These are phyloP conservation scores for Frankliniella intonsa DNA, from an alignment of 2,888 invertebrate species.

Conservation along the genomic window DNA sequence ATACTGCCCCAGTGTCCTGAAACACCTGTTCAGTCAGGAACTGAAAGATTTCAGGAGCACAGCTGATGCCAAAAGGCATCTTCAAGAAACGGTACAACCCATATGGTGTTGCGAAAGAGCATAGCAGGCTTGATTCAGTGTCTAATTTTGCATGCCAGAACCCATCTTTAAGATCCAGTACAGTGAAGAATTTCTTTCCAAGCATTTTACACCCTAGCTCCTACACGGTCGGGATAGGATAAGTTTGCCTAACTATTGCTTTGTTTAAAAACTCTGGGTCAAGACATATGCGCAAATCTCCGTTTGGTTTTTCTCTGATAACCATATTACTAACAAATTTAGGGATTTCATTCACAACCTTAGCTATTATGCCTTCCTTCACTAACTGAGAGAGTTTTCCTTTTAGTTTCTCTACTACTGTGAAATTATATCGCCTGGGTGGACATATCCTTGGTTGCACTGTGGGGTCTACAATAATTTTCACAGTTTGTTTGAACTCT, in stretches of 20 bases:
- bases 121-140: slow-evolving; percentile 35
- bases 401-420: background rate
- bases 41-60: slow-evolving; percentile 36
- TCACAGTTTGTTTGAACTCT: too few species aligned
- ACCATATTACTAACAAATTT: slow-evolving; percentile 36
- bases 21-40: background rate
- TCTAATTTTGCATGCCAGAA: slow-evolving; percentile 36
- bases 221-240: slow-evolving; percentile 36
- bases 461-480: too few species aligned
- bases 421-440: too few species aligned
- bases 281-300: slow-evolving; percentile 37
- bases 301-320: slow-evolving; percentile 36
- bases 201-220: slow-evolving; percentile 35
- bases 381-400: background rate
- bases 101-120: too few species aligned
- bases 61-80: slow-evolving; percentile 37
- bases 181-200: slow-evolving; percentile 34
- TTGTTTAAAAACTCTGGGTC: slow-evolving; percentile 38
- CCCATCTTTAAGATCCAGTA: too few species aligned
- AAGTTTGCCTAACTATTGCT: background rate
- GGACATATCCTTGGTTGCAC: too few species aligned
- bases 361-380: background rate
- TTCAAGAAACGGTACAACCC: slow-evolving; percentile 37
- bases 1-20: background rate
- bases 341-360: background rate